These are phyloP conservation scores for Thalpophila matura DNA, from an alignment of 2,888 invertebrate genomes.

Conservation along the genomic window DNA sequence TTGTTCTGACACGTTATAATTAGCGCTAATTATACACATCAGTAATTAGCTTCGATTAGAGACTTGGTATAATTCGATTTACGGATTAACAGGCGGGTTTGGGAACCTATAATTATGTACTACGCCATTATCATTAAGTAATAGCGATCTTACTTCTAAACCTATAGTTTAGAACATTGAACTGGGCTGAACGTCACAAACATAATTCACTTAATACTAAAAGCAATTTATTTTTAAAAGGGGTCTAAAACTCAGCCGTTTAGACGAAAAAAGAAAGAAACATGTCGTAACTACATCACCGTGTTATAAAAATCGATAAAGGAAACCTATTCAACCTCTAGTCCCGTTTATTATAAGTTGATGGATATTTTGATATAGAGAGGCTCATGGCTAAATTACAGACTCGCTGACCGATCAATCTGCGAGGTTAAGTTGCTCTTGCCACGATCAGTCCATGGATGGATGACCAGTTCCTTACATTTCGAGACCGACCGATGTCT, in stretches of 20 bases:
- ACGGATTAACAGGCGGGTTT: constrained; percentile 44
- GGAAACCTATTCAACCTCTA: too few species aligned
- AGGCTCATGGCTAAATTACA: too few species aligned
- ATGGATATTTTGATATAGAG: too few species aligned
- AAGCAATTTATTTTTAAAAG: constrained; percentile 39
- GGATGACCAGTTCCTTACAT: too few species aligned
- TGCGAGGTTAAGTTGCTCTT: too few species aligned
- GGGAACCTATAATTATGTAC: constrained; percentile 8
- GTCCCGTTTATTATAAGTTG: too few species aligned
- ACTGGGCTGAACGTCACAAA: not conserved
- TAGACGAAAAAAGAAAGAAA: too few species aligned
- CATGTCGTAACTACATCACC: too few species aligned
- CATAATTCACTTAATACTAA: constrained; percentile 11
- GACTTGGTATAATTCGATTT: constrained; percentile 44
- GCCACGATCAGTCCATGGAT: too few species aligned
- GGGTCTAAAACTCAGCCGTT: constrained; percentile 4
- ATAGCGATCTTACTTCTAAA: not conserved
- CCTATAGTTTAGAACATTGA: constrained; percentile 13
- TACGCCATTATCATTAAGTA: constrained; percentile 5
- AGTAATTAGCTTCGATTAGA: constrained; percentile 48
- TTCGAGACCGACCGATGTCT: too few species aligned
- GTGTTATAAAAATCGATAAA: too few species aligned
- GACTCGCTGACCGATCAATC: too few species aligned
- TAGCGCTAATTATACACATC: constrained; percentile 40
- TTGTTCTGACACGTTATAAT: constrained; percentile 19